These are phyloP conservation scores for Panulirus ornatus DNA, from an alignment of 1,140 invertebrate species.

Conservation along the genomic window DNA sequence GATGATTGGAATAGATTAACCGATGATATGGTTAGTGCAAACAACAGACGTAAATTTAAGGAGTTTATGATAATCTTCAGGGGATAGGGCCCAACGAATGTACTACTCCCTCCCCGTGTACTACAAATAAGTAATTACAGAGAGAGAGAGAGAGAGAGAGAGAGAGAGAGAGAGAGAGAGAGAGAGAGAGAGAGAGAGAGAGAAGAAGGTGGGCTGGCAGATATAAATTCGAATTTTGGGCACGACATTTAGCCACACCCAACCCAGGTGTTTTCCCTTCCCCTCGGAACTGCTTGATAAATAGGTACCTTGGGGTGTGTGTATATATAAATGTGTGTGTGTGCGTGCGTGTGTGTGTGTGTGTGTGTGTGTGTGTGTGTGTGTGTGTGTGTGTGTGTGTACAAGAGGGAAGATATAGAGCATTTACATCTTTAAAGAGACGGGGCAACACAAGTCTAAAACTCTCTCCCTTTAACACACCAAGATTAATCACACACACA, in stretches of 20 bases:
- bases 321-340: background rate
- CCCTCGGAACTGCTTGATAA: too few species aligned
- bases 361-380: background rate
- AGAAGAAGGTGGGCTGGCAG: background rate
- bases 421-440: background rate
- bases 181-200: conserved; percentile 43
- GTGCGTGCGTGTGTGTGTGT: background rate
- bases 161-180: conserved; percentile 34
- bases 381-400: background rate
- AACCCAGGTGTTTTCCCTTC: background rate
- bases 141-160: conserved; percentile 1
- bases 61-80: too few species aligned
- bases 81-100: too few species aligned
- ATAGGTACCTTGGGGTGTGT: too few species aligned
- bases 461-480: too few species aligned
- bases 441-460: background rate
- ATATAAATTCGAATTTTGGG: background rate
- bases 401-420: background rate
- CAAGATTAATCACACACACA: too few species aligned
- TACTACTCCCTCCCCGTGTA: background rate
- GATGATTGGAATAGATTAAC: too few species aligned
- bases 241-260: background rate
- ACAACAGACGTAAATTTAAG: too few species aligned
- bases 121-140: background rate
- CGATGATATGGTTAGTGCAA: too few species aligned